Evolutionary conservation across 2,113 vertebrate genomes (phyloP).

Genomic region (Stigmatopora argus): DNA sequence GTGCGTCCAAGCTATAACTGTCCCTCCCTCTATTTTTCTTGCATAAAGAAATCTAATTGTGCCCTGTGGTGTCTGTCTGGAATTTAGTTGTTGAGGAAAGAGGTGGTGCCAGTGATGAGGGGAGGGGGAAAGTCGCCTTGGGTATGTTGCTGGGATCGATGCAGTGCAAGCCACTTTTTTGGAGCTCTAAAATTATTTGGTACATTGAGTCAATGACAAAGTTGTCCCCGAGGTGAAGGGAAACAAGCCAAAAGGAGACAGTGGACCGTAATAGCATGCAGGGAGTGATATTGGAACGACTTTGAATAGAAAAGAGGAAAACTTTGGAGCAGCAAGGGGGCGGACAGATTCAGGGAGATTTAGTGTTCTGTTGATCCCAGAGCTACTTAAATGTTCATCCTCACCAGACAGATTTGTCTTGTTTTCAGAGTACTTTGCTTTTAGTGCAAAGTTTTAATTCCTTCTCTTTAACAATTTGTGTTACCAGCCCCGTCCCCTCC

Average conservation of each 20-base stretch:
- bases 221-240: slow-evolving; percentile 16
- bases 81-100: slow-evolving; percentile 46
- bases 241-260: slow-evolving; percentile 13
- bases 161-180: slow-evolving; percentile 32
- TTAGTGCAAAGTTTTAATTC: slow-evolving; percentile 22
- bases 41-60: slow-evolving; percentile 50
- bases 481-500: neutral
- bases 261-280: neutral
- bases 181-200: slow-evolving; percentile 23
- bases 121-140: slow-evolving; percentile 44
- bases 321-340: neutral
- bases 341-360: slow-evolving; percentile 30
- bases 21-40: slow-evolving; percentile 6
- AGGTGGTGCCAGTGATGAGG: slow-evolving; percentile 14
- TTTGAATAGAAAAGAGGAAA: slow-evolving; percentile 14
- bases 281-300: slow-evolving; percentile 8
- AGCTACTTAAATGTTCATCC: slow-evolving; percentile 29
- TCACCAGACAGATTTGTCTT: slow-evolving; percentile 36
- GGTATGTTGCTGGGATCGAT: slow-evolving; percentile 19
- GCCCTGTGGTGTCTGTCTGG: slow-evolving; percentile 50
- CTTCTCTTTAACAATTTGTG: slow-evolving; percentile 1
- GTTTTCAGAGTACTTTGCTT: slow-evolving; percentile 19
- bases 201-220: slow-evolving; percentile 19
- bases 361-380: slow-evolving; percentile 17
- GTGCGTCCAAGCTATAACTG: neutral